Conservation (phyloP, 1,140 invertebrate species). For the Drosophila sucinea region DNA sequence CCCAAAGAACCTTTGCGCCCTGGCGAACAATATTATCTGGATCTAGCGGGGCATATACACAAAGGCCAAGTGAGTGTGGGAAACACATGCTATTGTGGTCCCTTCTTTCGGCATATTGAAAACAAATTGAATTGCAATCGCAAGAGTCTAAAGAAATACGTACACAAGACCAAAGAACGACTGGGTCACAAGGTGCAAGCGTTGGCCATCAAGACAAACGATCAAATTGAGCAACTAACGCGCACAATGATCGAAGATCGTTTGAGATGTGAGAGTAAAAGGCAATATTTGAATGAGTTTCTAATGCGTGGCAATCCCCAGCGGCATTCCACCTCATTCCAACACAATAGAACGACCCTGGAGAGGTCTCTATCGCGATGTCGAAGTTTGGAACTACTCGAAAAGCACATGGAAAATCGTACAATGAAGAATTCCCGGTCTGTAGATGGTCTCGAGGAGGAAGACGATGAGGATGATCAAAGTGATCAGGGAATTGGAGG, state of each 20-base stretch:
- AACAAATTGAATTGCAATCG: slow-evolving; percentile 93
- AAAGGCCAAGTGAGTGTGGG: slow-evolving; percentile 96
- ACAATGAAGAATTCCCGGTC: slow-evolving; percentile 79
- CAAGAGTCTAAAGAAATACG: slow-evolving; percentile 92
- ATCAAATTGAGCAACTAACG: slow-evolving; percentile 89
- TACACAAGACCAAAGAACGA: slow-evolving; percentile 91
- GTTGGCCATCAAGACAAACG: slow-evolving; percentile 90
- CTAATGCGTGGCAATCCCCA: slow-evolving; percentile 53
- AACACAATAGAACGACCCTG: slow-evolving; percentile 85
- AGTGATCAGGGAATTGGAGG: neutral
- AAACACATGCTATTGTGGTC: slow-evolving; percentile 90
- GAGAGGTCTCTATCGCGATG: slow-evolving; percentile 86
- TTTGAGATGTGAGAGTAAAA: slow-evolving; percentile 86
- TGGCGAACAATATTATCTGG: slow-evolving; percentile 97
- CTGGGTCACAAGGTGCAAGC: slow-evolving; percentile 94
- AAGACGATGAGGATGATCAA: slow-evolving; percentile 23
- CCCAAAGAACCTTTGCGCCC: slow-evolving; percentile 92
- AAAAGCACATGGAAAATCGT: slow-evolving; percentile 82
- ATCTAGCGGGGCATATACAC: slow-evolving; percentile 97
- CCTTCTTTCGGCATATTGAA: slow-evolving; percentile 93
- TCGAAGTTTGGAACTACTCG: slow-evolving; percentile 86
- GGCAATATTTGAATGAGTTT: slow-evolving; percentile 87
- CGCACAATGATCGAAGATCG: slow-evolving; percentile 87
- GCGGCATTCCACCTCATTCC: slow-evolving; percentile 58
- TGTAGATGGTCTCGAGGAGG: slow-evolving; percentile 63